These are phyloP conservation scores for Drosophila neotestacea DNA, from an alignment of 2,888 invertebrate genomes.

Conservation along the genomic window DNA sequence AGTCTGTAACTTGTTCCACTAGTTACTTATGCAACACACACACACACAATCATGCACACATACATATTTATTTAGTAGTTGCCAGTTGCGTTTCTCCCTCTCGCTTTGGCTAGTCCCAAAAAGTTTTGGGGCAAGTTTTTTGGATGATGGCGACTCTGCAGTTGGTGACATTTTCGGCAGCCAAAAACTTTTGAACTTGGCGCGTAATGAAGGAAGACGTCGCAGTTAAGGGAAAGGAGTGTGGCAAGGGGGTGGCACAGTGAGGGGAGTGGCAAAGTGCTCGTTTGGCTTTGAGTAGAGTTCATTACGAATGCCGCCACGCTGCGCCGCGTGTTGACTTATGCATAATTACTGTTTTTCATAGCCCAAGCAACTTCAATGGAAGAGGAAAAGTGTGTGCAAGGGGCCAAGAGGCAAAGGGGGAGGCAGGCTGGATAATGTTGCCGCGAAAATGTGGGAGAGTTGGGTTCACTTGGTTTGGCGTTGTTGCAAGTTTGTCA, in stretches of 20 bases:
- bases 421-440: background rate
- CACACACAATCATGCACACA: background rate
- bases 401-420: background rate
- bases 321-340: constrained; percentile 77
- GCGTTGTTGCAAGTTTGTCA: constrained; percentile 8
- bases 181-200: constrained; percentile 76
- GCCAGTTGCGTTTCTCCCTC: constrained; percentile 34
- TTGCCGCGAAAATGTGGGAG: background rate
- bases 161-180: constrained; percentile 78
- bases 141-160: constrained; percentile 53
- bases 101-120: constrained; percentile 36
- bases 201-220: constrained; percentile 53
- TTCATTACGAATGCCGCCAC: constrained; percentile 77
- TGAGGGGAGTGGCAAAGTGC: constrained; percentile 54
- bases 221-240: background rate
- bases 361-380: constrained; percentile 32
- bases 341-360: constrained; percentile 78
- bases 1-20: constrained; percentile 12
- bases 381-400: background rate
- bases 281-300: constrained; percentile 77
- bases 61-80: constrained; percentile 33
- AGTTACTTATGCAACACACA: constrained; percentile 40
- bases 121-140: constrained; percentile 63
- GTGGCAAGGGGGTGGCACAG: no score
- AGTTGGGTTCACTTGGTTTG: background rate